Evolutionary conservation across 2,113 vertebrate species (phyloP).

Genomic region (Fulica atra): DNA sequence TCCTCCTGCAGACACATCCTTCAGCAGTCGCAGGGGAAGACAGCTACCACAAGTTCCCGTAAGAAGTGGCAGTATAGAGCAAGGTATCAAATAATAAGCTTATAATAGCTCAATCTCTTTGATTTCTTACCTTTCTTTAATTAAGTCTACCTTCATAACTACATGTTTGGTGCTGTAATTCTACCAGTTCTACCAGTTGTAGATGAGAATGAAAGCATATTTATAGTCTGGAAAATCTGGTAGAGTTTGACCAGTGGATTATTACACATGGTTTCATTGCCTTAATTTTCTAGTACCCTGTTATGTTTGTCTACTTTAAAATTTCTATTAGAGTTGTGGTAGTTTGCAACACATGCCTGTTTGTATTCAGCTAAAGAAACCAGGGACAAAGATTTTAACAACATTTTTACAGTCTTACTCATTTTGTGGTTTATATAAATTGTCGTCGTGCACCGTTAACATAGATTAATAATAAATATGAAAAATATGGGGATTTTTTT

Average conservation of each 20-base stretch:
- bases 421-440: not conserved
- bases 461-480: not conserved
- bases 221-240: not conserved
- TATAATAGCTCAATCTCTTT: constrained; percentile 54
- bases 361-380: not conserved
- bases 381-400: not conserved
- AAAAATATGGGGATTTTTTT: not conserved
- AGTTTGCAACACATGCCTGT: not conserved
- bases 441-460: not conserved
- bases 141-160: not conserved
- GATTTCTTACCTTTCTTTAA: constrained; percentile 16
- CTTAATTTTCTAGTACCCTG: not conserved
- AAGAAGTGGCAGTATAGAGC: constrained; percentile 92
- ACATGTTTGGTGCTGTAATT: not conserved
- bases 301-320: not conserved
- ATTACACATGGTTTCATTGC: not conserved
- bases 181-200: not conserved
- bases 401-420: not conserved
- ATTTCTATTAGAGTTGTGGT: not conserved
- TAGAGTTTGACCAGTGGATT: not conserved
- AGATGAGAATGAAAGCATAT: not conserved
- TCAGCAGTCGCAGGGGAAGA: constrained; percentile 87
- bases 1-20: constrained; percentile 81
- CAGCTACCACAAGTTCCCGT: constrained; percentile 95
- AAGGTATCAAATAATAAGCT: constrained; percentile 85